These are phyloP conservation scores for Pyralis farinalis DNA, from an alignment of 2,888 invertebrate species.

Conservation along the genomic window DNA sequence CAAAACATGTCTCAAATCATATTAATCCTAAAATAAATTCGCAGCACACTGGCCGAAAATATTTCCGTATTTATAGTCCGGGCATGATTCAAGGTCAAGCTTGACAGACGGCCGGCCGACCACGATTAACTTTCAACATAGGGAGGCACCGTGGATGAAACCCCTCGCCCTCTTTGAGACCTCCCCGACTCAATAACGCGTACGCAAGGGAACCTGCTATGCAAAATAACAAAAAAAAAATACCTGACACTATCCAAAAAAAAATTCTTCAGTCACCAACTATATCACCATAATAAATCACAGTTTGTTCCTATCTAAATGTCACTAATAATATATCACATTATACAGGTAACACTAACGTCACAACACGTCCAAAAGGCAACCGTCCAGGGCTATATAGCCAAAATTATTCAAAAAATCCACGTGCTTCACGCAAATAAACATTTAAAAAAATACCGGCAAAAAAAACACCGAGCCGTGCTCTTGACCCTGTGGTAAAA, in stretches of 20 bases:
- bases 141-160: constrained; percentile 63
- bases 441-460: constrained; percentile 68
- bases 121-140: constrained; percentile 44
- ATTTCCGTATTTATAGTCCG: constrained; percentile 75
- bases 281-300: constrained; percentile 78
- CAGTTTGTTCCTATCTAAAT: constrained; percentile 76
- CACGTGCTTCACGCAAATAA: constrained; percentile 68
- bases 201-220: constrained; percentile 39
- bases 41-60: constrained; percentile 57
- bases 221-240: constrained; percentile 33
- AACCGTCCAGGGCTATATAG: constrained; percentile 67
- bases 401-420: constrained; percentile 71
- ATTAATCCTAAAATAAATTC: constrained; percentile 45
- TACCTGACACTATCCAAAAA: constrained; percentile 68
- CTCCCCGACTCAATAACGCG: constrained; percentile 24
- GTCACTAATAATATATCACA: constrained; percentile 78
- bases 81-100: constrained; percentile 67
- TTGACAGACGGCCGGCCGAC: constrained; percentile 57
- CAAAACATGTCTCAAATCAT: constrained; percentile 40
- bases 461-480: constrained; percentile 64
- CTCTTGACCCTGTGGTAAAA: constrained; percentile 76
- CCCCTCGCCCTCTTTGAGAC: constrained; percentile 31
- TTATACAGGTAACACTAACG: constrained; percentile 74
- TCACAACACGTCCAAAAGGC: constrained; percentile 80
- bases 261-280: constrained; percentile 65